A percentile compares a stretch with the other conserved stretches of the same genome.
Conservation (phyloP, 2,113 vertebrate species). For the Pyrgilauda ruficollis region DNA sequence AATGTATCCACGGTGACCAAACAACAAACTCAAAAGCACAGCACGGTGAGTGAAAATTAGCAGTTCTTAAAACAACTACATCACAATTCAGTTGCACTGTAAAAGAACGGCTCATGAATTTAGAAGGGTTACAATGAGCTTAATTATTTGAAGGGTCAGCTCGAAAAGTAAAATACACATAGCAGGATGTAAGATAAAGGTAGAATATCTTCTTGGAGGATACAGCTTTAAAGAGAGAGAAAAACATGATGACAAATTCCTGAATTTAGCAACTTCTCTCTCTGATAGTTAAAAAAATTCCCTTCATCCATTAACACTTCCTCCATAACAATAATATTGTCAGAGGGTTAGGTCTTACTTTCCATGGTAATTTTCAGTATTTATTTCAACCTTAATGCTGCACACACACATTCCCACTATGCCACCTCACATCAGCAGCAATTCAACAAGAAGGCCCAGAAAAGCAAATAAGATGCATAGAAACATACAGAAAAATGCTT, state of each 20-base stretch:
- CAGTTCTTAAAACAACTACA: constrained; percentile 38
- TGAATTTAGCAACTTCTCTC: not conserved
- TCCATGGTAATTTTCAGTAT: not conserved
- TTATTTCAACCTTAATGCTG: not conserved
- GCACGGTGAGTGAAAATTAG: constrained; percentile 25
- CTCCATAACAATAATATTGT: not conserved
- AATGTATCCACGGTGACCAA: constrained; percentile 64
- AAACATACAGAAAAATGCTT: not conserved
- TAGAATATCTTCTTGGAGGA: not conserved
- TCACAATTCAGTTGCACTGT: constrained; percentile 32
- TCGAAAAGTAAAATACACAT: not conserved
- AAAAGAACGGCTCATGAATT: constrained; percentile 34
- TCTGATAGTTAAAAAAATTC: not conserved
- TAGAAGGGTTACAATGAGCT: constrained; percentile 2
- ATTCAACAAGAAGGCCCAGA: not conserved
- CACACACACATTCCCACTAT: not conserved
- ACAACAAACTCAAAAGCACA: constrained; percentile 57
- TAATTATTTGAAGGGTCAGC: not conserved
- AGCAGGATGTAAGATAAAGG: not conserved
- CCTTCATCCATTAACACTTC: not conserved
- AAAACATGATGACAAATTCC: not conserved
- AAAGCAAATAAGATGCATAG: not conserved
- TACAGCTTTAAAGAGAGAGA: not conserved
- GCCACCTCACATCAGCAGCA: not conserved
- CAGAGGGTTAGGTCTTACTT: not conserved